phyloP scores from a whole-genome alignment of 2,113 vertebrate genomes.

The Acanthochromis polyacanthus region DNA sequence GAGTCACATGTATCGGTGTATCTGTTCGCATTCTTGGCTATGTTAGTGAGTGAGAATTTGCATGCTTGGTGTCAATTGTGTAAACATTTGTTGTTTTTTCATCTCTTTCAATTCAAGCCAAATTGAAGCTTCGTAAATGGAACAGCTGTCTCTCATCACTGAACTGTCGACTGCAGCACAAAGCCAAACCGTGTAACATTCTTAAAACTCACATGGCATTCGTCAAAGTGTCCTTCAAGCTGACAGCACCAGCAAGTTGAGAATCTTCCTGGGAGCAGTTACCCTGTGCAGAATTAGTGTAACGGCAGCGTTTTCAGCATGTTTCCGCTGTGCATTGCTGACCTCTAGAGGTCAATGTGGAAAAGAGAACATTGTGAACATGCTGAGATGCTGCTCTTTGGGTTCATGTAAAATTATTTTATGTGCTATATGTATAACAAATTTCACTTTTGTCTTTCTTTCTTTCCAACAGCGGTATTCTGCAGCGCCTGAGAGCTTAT shows the following conservation, averaged over 20 bases:
- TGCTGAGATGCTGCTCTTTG: background rate
- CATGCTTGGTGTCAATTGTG: too few species aligned
- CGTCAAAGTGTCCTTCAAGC: conserved; percentile 7
- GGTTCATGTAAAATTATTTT: too few species aligned
- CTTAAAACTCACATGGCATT: background rate
- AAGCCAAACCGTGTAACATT: too few species aligned
- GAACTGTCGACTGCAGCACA: too few species aligned
- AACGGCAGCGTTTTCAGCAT: background rate
- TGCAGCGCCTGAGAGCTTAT: conserved; percentile 77
- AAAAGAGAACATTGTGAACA: background rate
- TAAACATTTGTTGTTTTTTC: too few species aligned
- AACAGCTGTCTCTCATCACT: too few species aligned
- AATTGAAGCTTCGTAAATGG: too few species aligned
- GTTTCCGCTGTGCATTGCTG: conserved; percentile 45
- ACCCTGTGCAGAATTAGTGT: background rate
- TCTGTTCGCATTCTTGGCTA: background rate
- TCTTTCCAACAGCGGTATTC: conserved; percentile 72
- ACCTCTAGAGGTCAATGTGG: conserved; percentile 55
- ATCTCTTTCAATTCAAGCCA: too few species aligned
- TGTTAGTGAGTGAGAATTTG: too few species aligned
- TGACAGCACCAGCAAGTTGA: background rate
- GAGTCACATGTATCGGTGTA: background rate
- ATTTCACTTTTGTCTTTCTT: background rate
- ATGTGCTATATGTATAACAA: background rate
- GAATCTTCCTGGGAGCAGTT: background rate